phyloP scores from a whole-genome alignment of 2,888 invertebrate genomes.

The Graphium colonna region DNA sequence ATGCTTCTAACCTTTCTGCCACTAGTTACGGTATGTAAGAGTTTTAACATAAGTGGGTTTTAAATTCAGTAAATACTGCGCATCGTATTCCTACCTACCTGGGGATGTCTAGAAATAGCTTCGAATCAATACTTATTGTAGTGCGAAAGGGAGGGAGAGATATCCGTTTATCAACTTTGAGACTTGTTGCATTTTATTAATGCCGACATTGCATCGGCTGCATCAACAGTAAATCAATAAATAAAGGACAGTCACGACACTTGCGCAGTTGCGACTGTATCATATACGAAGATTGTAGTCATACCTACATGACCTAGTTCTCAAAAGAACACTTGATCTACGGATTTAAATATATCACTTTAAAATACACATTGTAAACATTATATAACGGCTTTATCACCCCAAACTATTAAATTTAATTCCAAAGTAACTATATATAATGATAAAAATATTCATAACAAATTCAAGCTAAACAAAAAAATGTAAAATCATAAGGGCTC shows the following conservation, averaged over 20 bases:
- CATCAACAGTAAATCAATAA: conserved; percentile 4
- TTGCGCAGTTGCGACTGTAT: conserved; percentile 14
- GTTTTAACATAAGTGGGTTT: neutral
- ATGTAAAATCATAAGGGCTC: too few relatives aligned
- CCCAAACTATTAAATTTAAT: too few relatives aligned
- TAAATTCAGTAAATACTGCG: conserved; percentile 12
- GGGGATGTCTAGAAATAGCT: conserved; percentile 12
- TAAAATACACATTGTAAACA: too few relatives aligned
- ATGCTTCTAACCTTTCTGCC: too few relatives aligned
- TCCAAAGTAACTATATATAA: too few relatives aligned
- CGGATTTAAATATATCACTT: neutral
- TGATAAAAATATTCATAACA: too few relatives aligned
- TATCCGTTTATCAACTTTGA: neutral
- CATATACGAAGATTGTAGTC: neutral
- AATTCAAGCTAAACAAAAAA: too few relatives aligned
- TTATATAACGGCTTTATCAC: too few relatives aligned
- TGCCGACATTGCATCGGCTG: conserved; percentile 15
- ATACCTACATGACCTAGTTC: conserved; percentile 15
- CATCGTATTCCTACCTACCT: neutral
- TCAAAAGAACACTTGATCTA: neutral
- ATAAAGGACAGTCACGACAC: conserved; percentile 3
- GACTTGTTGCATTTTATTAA: conserved; percentile 10
- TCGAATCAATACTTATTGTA: conserved; percentile 10
- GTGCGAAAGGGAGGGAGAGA: neutral
- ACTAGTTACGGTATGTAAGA: neutral